Evolutionary conservation across 2,888 invertebrate genomes (phyloP).

Genomic region (Pogonocherus hispidulus): DNA sequence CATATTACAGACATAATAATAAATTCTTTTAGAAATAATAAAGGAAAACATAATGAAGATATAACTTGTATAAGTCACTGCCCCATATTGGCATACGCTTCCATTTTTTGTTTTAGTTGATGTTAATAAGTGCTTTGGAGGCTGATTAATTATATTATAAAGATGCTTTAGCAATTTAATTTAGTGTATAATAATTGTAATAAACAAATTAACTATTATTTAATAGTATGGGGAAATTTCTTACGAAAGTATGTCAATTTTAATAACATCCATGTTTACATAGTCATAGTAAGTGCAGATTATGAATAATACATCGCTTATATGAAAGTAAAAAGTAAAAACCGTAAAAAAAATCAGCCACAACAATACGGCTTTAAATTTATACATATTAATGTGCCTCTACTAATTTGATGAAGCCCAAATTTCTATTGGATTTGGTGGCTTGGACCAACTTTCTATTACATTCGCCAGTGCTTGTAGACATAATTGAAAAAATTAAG

Average conservation of each 20-base stretch:
- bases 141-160: too few relatives aligned
- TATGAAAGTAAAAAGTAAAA: constrained; percentile 2
- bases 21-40: too few relatives aligned
- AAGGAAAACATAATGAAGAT: too few relatives aligned
- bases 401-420: background rate
- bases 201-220: too few relatives aligned
- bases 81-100: too few relatives aligned
- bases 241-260: background rate
- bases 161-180: too few relatives aligned
- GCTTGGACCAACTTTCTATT: background rate
- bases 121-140: too few relatives aligned
- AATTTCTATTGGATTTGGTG: background rate
- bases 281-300: background rate
- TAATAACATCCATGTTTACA: background rate
- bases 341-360: constrained; percentile 1
- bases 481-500: background rate
- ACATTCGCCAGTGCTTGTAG: background rate
- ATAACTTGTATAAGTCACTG: too few relatives aligned
- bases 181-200: too few relatives aligned
- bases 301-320: background rate
- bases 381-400: background rate
- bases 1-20: too few relatives aligned
- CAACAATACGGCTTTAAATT: background rate
- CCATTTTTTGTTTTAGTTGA: too few relatives aligned
- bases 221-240: too few relatives aligned